A percentile compares a stretch with the other conserved stretches of the same genome.
Evolutionary conservation across 92 coral and sea anemone genomes (phyloP).

Genomic region (Virgularia gustaviana): DNA sequence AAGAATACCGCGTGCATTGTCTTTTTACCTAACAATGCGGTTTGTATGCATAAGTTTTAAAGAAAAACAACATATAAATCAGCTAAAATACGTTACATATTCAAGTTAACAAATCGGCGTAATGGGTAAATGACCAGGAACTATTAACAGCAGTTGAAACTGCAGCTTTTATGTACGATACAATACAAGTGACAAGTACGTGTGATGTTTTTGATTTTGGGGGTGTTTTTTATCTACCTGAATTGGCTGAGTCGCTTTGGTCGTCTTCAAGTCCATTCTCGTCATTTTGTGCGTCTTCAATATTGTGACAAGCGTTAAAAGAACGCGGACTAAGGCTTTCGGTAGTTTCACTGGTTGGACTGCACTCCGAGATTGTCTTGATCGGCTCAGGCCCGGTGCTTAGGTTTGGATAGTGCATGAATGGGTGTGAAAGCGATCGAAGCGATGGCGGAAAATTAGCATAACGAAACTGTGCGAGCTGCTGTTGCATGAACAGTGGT

Average conservation of each 20-base stretch:
- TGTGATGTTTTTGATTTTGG: background rate
- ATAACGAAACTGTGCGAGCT: slow-evolving; percentile 39
- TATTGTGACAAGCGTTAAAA: slow-evolving; percentile 9
- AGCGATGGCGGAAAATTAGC: slow-evolving; percentile 40
- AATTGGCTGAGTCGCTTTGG: slow-evolving; percentile 23
- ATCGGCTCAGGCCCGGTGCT: slow-evolving; percentile 16
- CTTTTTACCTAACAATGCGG: background rate
- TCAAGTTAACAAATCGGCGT: slow-evolving; percentile 14
- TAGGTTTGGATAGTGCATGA: slow-evolving; percentile 20
- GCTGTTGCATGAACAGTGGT: slow-evolving; percentile 36
- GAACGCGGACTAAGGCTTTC: slow-evolving; percentile 17
- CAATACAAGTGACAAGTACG: no score
- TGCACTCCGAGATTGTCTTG: slow-evolving; percentile 19
- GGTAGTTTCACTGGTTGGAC: slow-evolving; percentile 15
- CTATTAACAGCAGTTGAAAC: slow-evolving; percentile 10
- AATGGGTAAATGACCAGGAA: slow-evolving; percentile 17
- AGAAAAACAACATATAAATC: background rate
- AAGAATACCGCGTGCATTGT: background rate
- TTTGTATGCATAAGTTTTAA: background rate
- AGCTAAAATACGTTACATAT: slow-evolving; percentile 9
- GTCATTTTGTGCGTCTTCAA: slow-evolving; percentile 31
- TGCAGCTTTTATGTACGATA: background rate
- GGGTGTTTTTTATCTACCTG: slow-evolving; percentile 23
- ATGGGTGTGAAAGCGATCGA: slow-evolving; percentile 43
- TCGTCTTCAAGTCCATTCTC: slow-evolving; percentile 26